Evolutionary conservation across 2,888 invertebrate species (phyloP), one percentile per base, ranked within the genome.

Genomic region (Leucophenga montana): DNA sequence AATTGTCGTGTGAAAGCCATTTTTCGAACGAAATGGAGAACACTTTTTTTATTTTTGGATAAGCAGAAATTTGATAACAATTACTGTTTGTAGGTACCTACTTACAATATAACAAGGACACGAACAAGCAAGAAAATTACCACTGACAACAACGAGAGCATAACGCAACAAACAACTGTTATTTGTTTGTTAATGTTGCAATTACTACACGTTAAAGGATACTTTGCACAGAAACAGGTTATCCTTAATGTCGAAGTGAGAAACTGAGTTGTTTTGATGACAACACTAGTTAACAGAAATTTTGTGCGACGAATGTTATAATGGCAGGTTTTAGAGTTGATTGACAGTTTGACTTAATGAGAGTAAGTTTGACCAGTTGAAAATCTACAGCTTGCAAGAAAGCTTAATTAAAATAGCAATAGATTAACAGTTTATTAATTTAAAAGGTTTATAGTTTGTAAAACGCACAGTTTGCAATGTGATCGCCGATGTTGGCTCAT

Each of bases 161-260:
- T n/a, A 61, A 46, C 46, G 54, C 16, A 13, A 33, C 14, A 22
- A 59, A 39, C 18, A 61, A 18, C 44, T 20, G 18, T 61, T 16
- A 61, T 61, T 61, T 61, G 18, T 8, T 18, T 20, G 39, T 61
- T 61, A 61, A 61, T 61, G 61, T 61, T 20, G 61, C 44, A 67
- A 59, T 59, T 54, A 66, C 66, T 33, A 54, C 61, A 61, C 61
- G 61, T 16, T 39, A 61, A 61, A 61, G 44, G 61, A 61, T 61
- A 61, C 39, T 44, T 39, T 16, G 53, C 53, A 6, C 13, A 22
- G 56, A 56, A 39, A 39, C 1, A 39, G 8, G 39, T 8, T 39
- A 39, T 39, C 39, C 39, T 39, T 39, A 39, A 39, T 39, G 39
- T 39, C 1, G 11, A 39, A 39, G 39, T 39, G 11, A 39, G 11